A percentile compares a stretch with the other conserved stretches of the same genome.
Evolutionary conservation across 2,113 vertebrate genomes (phyloP).

Genomic region (Athene noctua): DNA sequence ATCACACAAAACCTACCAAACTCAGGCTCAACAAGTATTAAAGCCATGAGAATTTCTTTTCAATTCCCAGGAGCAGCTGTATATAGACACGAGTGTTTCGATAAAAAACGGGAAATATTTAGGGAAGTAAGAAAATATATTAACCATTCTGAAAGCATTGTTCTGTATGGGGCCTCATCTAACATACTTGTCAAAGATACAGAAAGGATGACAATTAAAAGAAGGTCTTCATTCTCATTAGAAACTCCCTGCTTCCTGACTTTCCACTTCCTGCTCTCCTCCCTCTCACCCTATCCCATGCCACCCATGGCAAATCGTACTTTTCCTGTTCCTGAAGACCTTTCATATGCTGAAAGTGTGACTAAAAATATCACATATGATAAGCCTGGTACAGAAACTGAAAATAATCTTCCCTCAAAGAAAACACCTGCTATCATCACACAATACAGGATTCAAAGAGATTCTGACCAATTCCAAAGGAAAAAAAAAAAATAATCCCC

Average conservation of each 20-base stretch:
- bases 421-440: neutral
- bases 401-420: neutral
- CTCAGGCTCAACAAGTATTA: conserved; percentile 33
- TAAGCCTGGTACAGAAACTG: neutral
- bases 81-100: neutral
- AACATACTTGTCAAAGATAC: neutral
- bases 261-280: conserved; percentile 17
- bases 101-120: neutral
- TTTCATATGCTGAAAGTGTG: neutral
- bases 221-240: neutral
- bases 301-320: neutral
- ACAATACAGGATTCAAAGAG: neutral
- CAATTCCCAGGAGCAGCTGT: neutral
- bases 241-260: neutral
- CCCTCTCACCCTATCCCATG: neutral
- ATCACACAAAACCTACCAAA: neutral
- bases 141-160: neutral
- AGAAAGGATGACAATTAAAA: neutral
- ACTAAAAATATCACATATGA: neutral
- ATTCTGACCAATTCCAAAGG: neutral
- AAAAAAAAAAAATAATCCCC: neutral
- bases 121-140: neutral
- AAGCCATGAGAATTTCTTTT: neutral
- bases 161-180: neutral
- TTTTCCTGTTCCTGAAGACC: neutral